A percentile compares a stretch with the other conserved stretches of the same genome.
phyloP scores from a whole-genome alignment of 2,888 invertebrate species.

The Bembecia ichneumoniformis region DNA sequence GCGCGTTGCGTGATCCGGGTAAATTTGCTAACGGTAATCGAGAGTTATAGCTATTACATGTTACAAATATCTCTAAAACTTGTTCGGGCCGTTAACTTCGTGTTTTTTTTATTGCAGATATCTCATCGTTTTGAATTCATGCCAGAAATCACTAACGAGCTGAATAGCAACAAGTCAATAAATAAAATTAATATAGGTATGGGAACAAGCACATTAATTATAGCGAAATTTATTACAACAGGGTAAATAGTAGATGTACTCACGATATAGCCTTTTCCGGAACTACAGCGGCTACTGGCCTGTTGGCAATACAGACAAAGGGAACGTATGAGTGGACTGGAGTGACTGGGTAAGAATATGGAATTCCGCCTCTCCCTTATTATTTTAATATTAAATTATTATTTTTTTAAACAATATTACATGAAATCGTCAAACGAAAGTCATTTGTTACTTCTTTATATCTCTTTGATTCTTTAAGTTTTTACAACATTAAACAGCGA shows the following conservation, averaged over 20 bases:
- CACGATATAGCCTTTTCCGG: slow-evolving; percentile 96
- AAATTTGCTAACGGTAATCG: slow-evolving; percentile 62
- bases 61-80: neutral
- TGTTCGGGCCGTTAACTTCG: neutral
- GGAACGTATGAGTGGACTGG: slow-evolving; percentile 68
- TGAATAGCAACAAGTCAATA: neutral
- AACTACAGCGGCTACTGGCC: slow-evolving; percentile 93
- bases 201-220: neutral
- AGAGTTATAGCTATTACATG: slow-evolving; percentile 44
- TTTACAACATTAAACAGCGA: no score
- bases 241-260: slow-evolving; percentile 75
- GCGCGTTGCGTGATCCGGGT: slow-evolving; percentile 64
- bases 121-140: neutral
- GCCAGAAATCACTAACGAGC: neutral
- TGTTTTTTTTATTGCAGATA: slow-evolving; percentile 13
- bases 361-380: slow-evolving; percentile 48
- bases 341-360: slow-evolving; percentile 55
- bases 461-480: no score
- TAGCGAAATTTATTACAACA: slow-evolving; percentile 33
- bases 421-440: no score
- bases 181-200: neutral
- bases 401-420: no score
- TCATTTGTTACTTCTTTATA: no score
- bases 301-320: slow-evolving; percentile 75
- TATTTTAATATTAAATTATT: neutral